A percentile compares a stretch with the other conserved stretches of the same genome.
Evolutionary conservation across 1,140 invertebrate species (phyloP).

Genomic region (Megathymus violae): DNA sequence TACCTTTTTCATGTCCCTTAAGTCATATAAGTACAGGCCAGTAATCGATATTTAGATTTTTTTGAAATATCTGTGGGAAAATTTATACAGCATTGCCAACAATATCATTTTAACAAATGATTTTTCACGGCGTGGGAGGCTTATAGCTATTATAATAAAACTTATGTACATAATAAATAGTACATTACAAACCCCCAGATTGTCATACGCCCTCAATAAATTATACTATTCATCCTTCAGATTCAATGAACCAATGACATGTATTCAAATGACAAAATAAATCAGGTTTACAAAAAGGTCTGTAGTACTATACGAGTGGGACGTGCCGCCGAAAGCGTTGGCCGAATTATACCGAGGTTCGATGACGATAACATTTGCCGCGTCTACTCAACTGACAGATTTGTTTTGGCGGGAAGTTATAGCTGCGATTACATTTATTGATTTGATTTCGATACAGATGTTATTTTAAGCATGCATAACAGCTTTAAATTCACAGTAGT

Average conservation of each 20-base stretch:
- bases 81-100: too few relatives aligned
- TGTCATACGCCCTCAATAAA: constrained; percentile 36
- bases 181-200: constrained; percentile 10
- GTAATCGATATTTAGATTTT: too few relatives aligned
- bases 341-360: constrained; percentile 52
- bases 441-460: constrained; percentile 31
- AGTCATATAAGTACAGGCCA: too few relatives aligned
- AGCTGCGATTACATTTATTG: constrained; percentile 24
- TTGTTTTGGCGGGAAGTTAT: constrained; percentile 53
- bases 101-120: background rate
- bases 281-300: constrained; percentile 55
- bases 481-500: too few relatives aligned
- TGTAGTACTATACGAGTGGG: constrained; percentile 33
- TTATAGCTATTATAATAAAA: constrained; percentile 7
- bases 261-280: constrained; percentile 47
- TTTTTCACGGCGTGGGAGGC: constrained; percentile 13
- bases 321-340: constrained; percentile 58
- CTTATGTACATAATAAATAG: constrained; percentile 7
- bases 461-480: background rate
- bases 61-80: too few relatives aligned
- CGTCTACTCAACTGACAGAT: constrained; percentile 45
- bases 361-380: constrained; percentile 44
- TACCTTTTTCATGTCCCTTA: too few relatives aligned
- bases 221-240: constrained; percentile 20
- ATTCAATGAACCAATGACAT: constrained; percentile 32